Evolutionary conservation across 2,113 vertebrate genomes (phyloP).

Genomic region (Cryptotis parvus): DNA sequence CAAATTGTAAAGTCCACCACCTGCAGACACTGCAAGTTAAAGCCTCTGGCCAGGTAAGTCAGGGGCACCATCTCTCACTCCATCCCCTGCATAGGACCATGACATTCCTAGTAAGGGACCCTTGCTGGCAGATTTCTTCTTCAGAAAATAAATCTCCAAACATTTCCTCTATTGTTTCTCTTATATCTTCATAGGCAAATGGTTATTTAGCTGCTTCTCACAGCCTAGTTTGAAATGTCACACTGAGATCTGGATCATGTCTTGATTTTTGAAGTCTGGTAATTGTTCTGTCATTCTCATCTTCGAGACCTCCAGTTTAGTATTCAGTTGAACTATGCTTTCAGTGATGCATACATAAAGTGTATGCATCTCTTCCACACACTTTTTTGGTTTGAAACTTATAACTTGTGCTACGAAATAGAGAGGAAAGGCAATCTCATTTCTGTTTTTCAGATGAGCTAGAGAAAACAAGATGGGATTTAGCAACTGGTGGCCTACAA

Average conservation of each 20-base stretch:
- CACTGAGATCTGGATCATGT: background rate
- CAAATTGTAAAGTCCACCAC: too few relatives aligned
- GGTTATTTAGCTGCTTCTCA: background rate
- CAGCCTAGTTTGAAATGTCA: background rate
- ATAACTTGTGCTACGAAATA: background rate
- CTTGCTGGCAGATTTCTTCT: background rate
- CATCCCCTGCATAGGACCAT: too few relatives aligned
- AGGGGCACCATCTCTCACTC: background rate
- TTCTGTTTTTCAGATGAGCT: background rate
- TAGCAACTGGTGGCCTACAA: background rate
- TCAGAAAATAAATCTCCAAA: background rate
- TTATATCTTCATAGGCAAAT: background rate
- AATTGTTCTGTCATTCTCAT: background rate
- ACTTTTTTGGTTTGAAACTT: background rate
- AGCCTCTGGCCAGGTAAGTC: background rate
- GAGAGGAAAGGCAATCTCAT: background rate
- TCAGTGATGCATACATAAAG: too few relatives aligned
- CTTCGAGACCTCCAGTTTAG: background rate
- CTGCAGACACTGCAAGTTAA: accelerated
- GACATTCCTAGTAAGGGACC: background rate
- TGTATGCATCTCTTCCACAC: background rate
- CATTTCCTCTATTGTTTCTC: background rate
- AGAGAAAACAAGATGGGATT: background rate
- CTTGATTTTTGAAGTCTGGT: background rate
- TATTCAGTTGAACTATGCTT: background rate